Evolutionary conservation across 1,140 invertebrate genomes (phyloP).

Genomic region (Saccostrea cuccullata): DNA sequence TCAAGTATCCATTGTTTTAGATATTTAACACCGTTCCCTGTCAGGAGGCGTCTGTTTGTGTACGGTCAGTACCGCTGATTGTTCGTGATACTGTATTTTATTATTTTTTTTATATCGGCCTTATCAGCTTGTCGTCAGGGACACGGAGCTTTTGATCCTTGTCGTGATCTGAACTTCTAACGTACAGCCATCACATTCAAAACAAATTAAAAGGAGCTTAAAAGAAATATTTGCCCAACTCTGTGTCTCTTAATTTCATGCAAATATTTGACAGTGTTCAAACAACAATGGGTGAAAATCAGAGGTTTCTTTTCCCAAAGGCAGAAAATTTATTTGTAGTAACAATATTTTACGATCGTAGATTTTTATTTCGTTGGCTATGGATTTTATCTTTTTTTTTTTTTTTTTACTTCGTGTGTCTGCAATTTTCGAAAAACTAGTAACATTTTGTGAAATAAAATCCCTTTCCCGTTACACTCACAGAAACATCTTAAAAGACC

Average conservation of each 20-base stretch:
- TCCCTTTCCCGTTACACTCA: no score
- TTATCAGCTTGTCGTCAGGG: slow-evolving; percentile 26
- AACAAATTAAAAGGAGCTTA: slow-evolving; percentile 8
- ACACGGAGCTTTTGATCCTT: slow-evolving; percentile 6
- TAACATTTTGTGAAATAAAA: no score
- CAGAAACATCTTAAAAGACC: no score
- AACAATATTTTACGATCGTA: no score
- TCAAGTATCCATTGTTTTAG: neutral
- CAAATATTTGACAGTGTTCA: slow-evolving; percentile 31
- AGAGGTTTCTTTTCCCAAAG: neutral
- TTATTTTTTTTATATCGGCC: neutral
- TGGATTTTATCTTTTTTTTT: no score
- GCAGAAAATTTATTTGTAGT: no score
- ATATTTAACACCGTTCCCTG: neutral
- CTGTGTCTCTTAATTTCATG: neutral
- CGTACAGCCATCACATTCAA: neutral
- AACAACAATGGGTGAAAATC: neutral
- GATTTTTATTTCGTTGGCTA: no score
- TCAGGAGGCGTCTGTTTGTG: neutral
- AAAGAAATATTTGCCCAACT: neutral
- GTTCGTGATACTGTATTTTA: neutral
- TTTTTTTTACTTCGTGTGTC: no score
- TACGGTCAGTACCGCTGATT: neutral
- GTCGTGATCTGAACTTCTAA: neutral
- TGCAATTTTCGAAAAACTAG: no score